Evolutionary conservation across 2,113 vertebrate species (phyloP).

Genomic region (Axis porcinus): DNA sequence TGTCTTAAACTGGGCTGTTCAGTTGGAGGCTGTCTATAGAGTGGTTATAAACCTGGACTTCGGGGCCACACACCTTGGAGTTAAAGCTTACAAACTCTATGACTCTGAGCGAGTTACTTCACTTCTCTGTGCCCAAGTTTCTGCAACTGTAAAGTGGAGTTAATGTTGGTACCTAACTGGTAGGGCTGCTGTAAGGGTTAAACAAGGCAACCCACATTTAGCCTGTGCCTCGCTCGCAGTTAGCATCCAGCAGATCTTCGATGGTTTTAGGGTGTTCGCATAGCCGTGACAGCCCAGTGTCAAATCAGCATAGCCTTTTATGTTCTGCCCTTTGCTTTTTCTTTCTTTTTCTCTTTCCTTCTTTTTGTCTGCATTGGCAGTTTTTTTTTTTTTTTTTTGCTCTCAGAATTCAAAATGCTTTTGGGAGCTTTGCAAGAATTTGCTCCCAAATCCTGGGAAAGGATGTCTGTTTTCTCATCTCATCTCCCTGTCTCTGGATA

Average conservation of each 20-base stretch:
- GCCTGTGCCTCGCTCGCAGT: neutral
- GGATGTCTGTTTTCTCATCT: conserved; percentile 66
- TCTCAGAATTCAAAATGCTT: conserved; percentile 60
- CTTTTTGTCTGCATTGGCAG: neutral
- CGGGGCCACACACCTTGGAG: neutral
- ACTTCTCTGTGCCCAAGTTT: neutral
- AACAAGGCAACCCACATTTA: neutral
- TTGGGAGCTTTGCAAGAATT: conserved; percentile 59
- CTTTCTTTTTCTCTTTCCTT: neutral
- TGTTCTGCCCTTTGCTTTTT: neutral
- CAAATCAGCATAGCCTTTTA: neutral
- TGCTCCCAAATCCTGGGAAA: conserved; percentile 65
- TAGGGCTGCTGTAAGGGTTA: neutral
- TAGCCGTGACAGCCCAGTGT: accelerated
- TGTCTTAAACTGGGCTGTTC: neutral
- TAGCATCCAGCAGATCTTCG: neutral
- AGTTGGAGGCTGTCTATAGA: neutral
- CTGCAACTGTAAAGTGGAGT: neutral
- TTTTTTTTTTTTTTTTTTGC: neutral
- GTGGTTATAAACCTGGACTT: neutral
- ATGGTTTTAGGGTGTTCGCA: neutral
- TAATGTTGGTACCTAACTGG: neutral
- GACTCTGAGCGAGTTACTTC: neutral
- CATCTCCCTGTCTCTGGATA: conserved; percentile 64
- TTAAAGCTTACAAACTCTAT: neutral